A percentile compares a stretch with the other conserved stretches of the same genome.
Conservation (phyloP, 2,797 vertebrate species). For the Spinus pinus region DNA sequence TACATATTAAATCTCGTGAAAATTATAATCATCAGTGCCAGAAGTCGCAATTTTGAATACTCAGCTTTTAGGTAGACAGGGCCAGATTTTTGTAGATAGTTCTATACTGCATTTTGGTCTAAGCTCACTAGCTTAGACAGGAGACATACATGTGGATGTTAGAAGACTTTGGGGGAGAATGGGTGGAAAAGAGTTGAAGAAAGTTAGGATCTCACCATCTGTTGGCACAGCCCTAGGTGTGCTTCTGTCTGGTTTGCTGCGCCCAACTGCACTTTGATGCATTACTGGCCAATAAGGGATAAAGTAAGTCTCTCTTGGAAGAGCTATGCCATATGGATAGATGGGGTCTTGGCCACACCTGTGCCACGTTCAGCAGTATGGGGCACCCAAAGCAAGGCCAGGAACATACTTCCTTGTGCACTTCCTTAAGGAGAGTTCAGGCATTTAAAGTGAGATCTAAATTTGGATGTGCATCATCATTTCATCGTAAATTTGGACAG, state of each 20-base stretch:
- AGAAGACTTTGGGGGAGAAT: neutral
- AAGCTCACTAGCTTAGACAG: neutral
- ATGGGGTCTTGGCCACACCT: neutral
- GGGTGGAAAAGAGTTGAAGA: neutral
- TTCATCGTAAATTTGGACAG: neutral
- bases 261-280: fast-evolving
- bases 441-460: neutral
- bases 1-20: neutral
- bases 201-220: neutral
- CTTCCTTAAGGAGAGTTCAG: neutral
- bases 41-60: neutral
- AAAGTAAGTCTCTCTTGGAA: neutral
- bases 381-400: neutral
- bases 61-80: neutral
- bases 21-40: neutral
- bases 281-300: neutral
- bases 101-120: neutral
- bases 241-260: neutral
- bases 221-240: neutral
- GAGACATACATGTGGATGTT: neutral
- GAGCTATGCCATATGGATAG: neutral
- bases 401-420: neutral
- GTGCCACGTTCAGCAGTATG: neutral
- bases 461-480: neutral
- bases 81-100: neutral